Evolutionary conservation across 2,113 vertebrate genomes (phyloP), one percentile per base, ranked within the genome.

Genomic region (Opisthocomus hoazin): DNA sequence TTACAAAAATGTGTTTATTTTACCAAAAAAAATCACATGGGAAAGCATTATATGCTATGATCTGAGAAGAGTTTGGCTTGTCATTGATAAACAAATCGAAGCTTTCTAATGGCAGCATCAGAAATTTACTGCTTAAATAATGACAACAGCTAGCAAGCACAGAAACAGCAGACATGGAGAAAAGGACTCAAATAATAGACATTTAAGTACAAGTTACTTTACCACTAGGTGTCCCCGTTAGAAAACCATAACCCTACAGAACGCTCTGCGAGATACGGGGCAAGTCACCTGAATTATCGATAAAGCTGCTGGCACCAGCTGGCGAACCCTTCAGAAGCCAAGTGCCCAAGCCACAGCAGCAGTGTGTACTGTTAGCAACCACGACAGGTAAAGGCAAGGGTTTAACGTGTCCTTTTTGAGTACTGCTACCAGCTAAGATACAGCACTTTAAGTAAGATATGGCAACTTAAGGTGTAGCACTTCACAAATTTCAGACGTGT

Each of bases 191-290:
- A 76, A 65, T 4, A 29, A 63, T 9, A 1, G 1, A 51, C 30
- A 39, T 84, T 81, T 34, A 68, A 87, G 36, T 37, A 84, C 58
- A 94, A 84, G 12, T 8, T 24, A 64, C 56, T 89, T 82, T 84
- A 73, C 91, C 89, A 93, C 87, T 87, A 95, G 91, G 45, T 89
- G 93, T 91, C 96, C 36, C 76, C 79, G 34, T 43, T 68, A 68
- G 65, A 87, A 94, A 95, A 89, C 43, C 26, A 1, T 41, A 81
- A 78, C 51, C 68, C 23, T 48, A 30, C 60, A 54, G 12, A 92
- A 57, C 20, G 23, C 22, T 43, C 12, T 14, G 15, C 6, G 11
- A 71, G 60, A 74, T 41, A 51, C 4, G 8, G 46, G 18, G 14
- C 43, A 94, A 89, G 78, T 51, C 4, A 45, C 50, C 2, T 48